Evolutionary conservation across 2,113 vertebrate genomes (phyloP), one percentile per base, ranked within the genome.

Genomic region (Centropristis striata): DNA sequence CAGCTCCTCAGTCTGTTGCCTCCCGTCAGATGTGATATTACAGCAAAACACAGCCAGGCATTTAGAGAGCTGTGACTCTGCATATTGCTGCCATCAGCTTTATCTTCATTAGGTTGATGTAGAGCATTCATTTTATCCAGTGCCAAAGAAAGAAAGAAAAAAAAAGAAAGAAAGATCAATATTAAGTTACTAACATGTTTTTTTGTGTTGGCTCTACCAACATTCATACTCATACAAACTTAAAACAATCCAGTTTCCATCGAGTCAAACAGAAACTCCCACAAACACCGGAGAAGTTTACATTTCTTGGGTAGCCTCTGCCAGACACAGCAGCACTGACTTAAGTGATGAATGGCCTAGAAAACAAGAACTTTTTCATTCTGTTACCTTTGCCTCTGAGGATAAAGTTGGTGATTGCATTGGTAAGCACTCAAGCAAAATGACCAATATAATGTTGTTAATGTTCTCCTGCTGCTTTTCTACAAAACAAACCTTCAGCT

Each of bases 21-120:
- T 71, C n/a, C 46, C 32, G 39, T 54, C 18, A 32, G 75, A 70
- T 78, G 64, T 50, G 54, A 65, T 74, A 47, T 42, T 20, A 78
- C 44, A 65, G 39, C 11, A 41, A 32, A 55, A 63, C 20, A 47
- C 36, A 77, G 8, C 6, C 41, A 53, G 42, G 6, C 27, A 36
- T 70, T 53, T 18, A 77, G 7, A 49, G 64, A 71, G 59, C 27
- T 41, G 21, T 18, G 51, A 27, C 32, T 81, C 12, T 57, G 65
- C 47, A 46, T 44, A 20, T 23, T 4, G 37, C 44, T 66, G 64
- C 60, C 46, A 75, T 58, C 25, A 37, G 23, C 36, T 36, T 1
- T 21, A 37, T 36, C 46, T 51, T 80, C 39, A 71, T 25, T 53
- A 60, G 11, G n/a, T 10, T 71, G 20, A 74, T 78, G 55, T 18